phyloP scores from a whole-genome alignment of 2,888 invertebrate species.

The Globia sparganii region DNA sequence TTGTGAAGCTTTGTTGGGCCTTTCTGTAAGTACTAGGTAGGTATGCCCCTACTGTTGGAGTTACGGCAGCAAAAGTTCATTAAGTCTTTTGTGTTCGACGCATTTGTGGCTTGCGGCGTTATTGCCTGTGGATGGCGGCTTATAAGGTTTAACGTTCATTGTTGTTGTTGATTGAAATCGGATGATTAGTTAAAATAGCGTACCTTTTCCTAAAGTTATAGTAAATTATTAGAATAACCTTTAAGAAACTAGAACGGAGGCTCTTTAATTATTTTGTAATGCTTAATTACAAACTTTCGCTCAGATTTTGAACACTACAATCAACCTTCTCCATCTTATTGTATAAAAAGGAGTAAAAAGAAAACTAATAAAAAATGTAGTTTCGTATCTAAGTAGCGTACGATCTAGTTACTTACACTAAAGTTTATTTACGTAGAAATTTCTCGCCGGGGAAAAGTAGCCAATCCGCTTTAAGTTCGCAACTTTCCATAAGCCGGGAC shows the following conservation, averaged over 20 bases:
- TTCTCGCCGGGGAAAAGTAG: conserved; percentile 40
- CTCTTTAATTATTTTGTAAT: not conserved
- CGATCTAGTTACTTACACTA: conserved; percentile 46
- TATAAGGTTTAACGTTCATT: conserved; percentile 23
- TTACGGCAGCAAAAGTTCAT: conserved; percentile 40
- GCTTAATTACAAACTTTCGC: not conserved
- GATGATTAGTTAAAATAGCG: not conserved
- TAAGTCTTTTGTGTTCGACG: conserved; percentile 39
- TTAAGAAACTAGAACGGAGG: not conserved
- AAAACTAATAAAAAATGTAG: conserved; percentile 27
- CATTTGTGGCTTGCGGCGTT: conserved; percentile 6
- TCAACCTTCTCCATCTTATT: not conserved
- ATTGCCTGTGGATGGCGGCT: conserved; percentile 13
- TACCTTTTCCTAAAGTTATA: not conserved
- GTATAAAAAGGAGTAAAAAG: not conserved
- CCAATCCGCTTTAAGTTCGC: conserved; percentile 60
- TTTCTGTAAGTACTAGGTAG: conserved; percentile 3
- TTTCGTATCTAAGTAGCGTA: conserved; percentile 35
- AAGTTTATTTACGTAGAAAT: conserved; percentile 53
- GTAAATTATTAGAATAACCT: not conserved
- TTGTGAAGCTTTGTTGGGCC: conserved; percentile 34
- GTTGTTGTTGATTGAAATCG: conserved; percentile 19
- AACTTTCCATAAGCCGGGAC: conserved; percentile 54
- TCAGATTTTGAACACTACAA: not conserved
- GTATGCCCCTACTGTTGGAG: not conserved